Conservation (phyloP, 2,888 invertebrate genomes). For the Panorpa germanica region DNA sequence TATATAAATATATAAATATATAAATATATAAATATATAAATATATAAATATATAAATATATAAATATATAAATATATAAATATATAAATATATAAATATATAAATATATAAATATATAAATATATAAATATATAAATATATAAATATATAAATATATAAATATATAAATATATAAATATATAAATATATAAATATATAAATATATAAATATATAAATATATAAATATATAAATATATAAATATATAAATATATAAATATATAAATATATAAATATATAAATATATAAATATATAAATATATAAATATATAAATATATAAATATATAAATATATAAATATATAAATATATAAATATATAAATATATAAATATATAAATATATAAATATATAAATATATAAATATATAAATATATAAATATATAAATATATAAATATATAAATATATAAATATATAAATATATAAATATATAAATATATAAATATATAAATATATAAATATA, state of each 20-base stretch:
- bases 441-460: background rate
- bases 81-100: no score
- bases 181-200: background rate
- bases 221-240: background rate
- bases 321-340: constrained; percentile 1
- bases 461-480: background rate
- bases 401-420: constrained; percentile 1
- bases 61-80: no score
- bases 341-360: background rate
- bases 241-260: constrained; percentile 1
- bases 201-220: constrained; percentile 1
- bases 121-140: no score
- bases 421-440: constrained; percentile 1
- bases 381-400: background rate
- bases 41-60: no score
- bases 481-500: no score
- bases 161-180: no score
- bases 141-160: no score
- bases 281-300: constrained; percentile 1
- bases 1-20: no score
- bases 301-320: background rate
- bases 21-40: no score
- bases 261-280: background rate
- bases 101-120: no score
- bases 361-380: constrained; percentile 1